phyloP scores from a whole-genome alignment of 2,888 invertebrate species.

The Callimorpha dominula region DNA sequence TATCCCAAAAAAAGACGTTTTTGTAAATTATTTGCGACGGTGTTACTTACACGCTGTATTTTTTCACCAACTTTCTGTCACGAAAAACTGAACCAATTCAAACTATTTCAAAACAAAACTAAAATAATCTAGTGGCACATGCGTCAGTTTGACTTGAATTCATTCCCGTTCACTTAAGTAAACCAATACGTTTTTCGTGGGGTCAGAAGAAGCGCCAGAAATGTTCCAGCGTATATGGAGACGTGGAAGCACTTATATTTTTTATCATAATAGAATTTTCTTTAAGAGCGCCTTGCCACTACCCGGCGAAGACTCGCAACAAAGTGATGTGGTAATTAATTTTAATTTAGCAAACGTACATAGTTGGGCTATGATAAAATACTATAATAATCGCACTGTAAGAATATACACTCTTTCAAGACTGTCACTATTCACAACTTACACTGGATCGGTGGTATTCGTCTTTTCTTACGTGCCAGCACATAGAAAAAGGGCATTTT shows the following conservation, averaged over 20 bases:
- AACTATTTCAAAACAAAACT: neutral
- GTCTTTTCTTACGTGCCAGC: too few relatives aligned
- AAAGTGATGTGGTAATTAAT: slow-evolving; percentile 5
- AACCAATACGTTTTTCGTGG: neutral
- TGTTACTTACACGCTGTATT: too few relatives aligned
- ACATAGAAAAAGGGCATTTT: too few relatives aligned
- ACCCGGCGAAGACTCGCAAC: neutral
- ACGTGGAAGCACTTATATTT: slow-evolving; percentile 21
- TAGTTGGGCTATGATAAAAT: too few relatives aligned
- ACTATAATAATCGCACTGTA: too few relatives aligned
- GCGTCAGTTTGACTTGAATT: slow-evolving; percentile 1
- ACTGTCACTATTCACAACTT: too few relatives aligned
- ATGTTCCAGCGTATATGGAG: slow-evolving; percentile 10
- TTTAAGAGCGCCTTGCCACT: slow-evolving; percentile 30
- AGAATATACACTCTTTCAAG: too few relatives aligned
- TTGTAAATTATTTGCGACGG: too few relatives aligned
- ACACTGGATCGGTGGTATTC: too few relatives aligned
- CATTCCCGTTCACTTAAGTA: neutral
- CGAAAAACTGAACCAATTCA: neutral
- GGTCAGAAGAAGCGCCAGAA: neutral
- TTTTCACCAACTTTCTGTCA: neutral
- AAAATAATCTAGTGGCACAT: neutral
- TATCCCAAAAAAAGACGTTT: too few relatives aligned
- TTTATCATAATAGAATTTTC: slow-evolving; percentile 38
- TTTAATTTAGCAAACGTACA: neutral